Evolutionary conservation across 2,113 vertebrate genomes (phyloP), one percentile per base, ranked within the genome.

Genomic region (Urocynchramus pylzowi): DNA sequence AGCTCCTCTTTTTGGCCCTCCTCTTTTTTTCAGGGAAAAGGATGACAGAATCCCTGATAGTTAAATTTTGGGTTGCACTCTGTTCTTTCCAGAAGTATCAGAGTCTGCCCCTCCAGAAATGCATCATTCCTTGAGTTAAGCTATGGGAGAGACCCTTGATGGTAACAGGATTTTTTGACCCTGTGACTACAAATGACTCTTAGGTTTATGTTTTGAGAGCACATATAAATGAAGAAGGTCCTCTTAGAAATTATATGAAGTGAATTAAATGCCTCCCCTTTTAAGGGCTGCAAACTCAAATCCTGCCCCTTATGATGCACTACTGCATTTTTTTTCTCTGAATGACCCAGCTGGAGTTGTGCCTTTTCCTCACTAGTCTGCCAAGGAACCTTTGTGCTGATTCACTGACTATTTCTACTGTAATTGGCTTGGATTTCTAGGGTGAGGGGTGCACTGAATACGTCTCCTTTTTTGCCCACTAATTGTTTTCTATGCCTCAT

Each of bases 371-470:
- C 71, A n/a, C 70, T 91, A 63, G 63, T 73, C 87, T 96, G 96
- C 96, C 96, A 97, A 95, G 93, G 82, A 96, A 89, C 90, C 85
- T 94, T 96, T 97, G 93, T 96, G 91, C 94, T 96, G 96, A 96
- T 95, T 96, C 93, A 88, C 94, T 94, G 84, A 85, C 93, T 96
- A 93, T 82, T 96, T 93, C 91, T 95, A 86, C 91, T 95, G 94
- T 97, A 96, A 96, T 96, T 96, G 95, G 87, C 95, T 95, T 93
- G 89, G 90, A 86, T 67, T 91, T 96, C 81, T 61, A 88, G 94
- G 83, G 88, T 90, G 84, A 95, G 84, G 35, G 82, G 84, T 90
- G 70, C 70, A 67, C 84, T 96, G 93, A 97, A 94, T 95, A 70
- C 9, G 3, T 83, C 67, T 81, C 53, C 54, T 87, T 96, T 95